Evolutionary conservation across 2,113 vertebrate genomes (phyloP).

Genomic region (Siphamia tubifer): DNA sequence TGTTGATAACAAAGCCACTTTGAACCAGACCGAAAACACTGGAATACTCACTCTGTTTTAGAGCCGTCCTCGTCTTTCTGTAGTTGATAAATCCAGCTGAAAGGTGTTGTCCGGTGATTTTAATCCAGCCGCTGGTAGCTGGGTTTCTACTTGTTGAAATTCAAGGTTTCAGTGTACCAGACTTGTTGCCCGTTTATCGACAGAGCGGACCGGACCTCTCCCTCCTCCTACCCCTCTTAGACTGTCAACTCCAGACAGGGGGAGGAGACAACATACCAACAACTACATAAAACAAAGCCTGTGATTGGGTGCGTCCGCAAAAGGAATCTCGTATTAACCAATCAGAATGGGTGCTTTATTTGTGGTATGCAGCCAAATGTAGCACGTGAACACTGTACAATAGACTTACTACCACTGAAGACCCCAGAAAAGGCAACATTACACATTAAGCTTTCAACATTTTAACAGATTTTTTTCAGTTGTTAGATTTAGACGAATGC

Average conservation of each 20-base stretch:
- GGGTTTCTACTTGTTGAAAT: background rate
- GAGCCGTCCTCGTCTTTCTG: background rate
- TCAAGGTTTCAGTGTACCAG: conserved; percentile 10
- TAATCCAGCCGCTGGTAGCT: background rate
- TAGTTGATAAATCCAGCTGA: background rate
- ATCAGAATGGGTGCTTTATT: conserved; percentile 35
- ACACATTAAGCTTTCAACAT: too few species aligned
- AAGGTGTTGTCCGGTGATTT: background rate
- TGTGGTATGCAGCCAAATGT: background rate
- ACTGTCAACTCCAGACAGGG: conserved; percentile 55
- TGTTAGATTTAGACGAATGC: too few species aligned
- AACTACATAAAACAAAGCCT: conserved; percentile 2
- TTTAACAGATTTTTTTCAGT: too few species aligned
- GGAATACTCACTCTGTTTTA: conserved; percentile 50
- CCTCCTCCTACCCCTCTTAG: conserved; percentile 1
- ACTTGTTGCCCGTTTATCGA: conserved; percentile 7
- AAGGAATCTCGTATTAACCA: conserved; percentile 34
- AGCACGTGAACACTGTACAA: background rate
- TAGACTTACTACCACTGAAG: background rate
- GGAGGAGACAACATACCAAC: conserved; percentile 40
- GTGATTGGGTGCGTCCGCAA: conserved; percentile 50
- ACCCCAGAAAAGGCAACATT: background rate
- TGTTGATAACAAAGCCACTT: conserved; percentile 77
- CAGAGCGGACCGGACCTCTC: background rate
- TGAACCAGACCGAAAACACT: background rate